phyloP scores from a whole-genome alignment of 2,797 vertebrate species.

The Malacoraja senta region DNA sequence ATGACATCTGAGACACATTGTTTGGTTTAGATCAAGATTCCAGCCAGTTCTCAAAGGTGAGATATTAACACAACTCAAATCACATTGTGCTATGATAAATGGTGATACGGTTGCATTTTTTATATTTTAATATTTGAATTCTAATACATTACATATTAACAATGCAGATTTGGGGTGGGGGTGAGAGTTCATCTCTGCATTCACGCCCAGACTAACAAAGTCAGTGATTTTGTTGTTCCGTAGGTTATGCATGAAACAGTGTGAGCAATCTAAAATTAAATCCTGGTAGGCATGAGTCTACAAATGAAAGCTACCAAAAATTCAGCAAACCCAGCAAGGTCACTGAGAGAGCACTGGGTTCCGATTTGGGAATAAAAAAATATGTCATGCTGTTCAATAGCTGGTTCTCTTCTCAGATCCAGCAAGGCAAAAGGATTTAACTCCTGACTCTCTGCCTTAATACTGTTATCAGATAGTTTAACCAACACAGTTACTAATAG shows the following conservation, averaged over 20 bases:
- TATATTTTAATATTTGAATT: neutral
- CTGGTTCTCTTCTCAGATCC: neutral
- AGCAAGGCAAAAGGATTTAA: neutral
- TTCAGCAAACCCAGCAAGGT: neutral
- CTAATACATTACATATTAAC: neutral
- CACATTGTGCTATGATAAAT: neutral
- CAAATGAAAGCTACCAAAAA: neutral
- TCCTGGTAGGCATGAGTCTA: neutral
- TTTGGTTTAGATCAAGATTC: neutral
- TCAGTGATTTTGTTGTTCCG: neutral
- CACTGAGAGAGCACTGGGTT: too few species aligned
- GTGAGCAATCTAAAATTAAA: constrained; percentile 3
- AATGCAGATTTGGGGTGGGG: neutral
- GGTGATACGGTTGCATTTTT: neutral
- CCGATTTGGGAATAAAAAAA: constrained; percentile 1
- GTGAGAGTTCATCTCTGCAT: neutral
- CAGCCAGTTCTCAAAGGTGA: neutral
- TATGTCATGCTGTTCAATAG: neutral
- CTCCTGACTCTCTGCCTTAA: neutral
- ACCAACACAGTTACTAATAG: neutral
- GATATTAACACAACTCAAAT: constrained; percentile 27
- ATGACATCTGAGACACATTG: neutral
- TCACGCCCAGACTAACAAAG: neutral
- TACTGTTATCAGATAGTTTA: neutral
- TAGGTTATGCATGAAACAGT: neutral